Evolutionary conservation across 2,888 invertebrate genomes (phyloP), one percentile per base, ranked within the genome.

Genomic region (Drosophila maculinotata): DNA sequence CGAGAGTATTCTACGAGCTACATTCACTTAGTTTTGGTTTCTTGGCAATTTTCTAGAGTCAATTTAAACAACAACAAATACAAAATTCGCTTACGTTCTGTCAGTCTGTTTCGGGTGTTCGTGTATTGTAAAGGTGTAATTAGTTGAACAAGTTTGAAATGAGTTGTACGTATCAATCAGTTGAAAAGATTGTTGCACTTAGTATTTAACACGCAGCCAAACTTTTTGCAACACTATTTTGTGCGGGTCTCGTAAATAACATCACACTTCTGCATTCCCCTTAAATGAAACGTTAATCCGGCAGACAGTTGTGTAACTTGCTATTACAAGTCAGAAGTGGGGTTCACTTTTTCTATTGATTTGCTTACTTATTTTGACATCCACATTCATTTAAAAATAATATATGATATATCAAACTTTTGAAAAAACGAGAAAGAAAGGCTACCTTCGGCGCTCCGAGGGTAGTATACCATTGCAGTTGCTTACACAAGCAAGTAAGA

Each of bases 231-330:
- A 36, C 26, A 30, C 23, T 28, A n/a, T 12, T 28, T 25, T 12
- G 8, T 20, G n/a, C 93, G 41, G 30, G 5, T 20, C 33, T 35
- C 7, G 14, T 9, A 35, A 35, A 9, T 35, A 15, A 35, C 14
- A 2, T 15, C 9, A 9, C 9, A 10, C 9, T 14, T 33, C 8
- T 33, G 14, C 14, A 33, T 14, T 33, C 12, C n/a, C 7, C 6
- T n/a, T 12, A 33, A 5, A 36, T 15, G 8, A 15, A 10, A 14
- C n/a, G n/a, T n/a, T 9, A 35, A 5, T 1, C 14, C 14, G n/a
- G n/a, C n/a, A n/a, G n/a, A n/a, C n/a, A n/a, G n/a, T n/a, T n/a
- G n/a, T n/a, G n/a, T n/a, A n/a, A n/a, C n/a, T n/a, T n/a, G n/a
- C n/a, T n/a, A n/a, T n/a, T n/a, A n/a, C n/a, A n/a, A n/a, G n/a